Evolutionary conservation across 2,888 invertebrate genomes (phyloP).

Genomic region (Cryptophagus acutangulus): DNA sequence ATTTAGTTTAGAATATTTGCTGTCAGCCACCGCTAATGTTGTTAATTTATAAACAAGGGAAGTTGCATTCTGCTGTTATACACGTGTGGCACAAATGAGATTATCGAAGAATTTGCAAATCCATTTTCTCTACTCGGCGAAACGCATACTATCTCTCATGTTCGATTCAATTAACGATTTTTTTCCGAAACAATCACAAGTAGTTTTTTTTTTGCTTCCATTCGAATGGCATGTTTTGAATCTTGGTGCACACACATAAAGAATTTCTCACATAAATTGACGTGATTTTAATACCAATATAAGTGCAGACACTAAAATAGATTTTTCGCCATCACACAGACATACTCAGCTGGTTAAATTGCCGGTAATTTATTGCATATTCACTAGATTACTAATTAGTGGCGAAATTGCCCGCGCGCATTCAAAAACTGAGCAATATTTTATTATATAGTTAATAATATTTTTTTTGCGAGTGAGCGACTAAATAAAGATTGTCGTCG

Average conservation of each 20-base stretch:
- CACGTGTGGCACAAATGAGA: slow-evolving; percentile 14
- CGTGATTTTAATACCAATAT: background rate
- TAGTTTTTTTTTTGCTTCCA: slow-evolving; percentile 1
- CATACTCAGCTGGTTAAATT: slow-evolving; percentile 9
- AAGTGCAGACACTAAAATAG: slow-evolving; percentile 5
- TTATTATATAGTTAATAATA: slow-evolving; percentile 11
- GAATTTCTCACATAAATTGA: slow-evolving; percentile 6
- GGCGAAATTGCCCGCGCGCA: slow-evolving; percentile 2
- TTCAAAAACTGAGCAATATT: slow-evolving; percentile 1
- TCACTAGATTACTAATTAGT: slow-evolving; percentile 8
- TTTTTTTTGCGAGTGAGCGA: slow-evolving; percentile 13
- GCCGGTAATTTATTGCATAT: slow-evolving; percentile 4
- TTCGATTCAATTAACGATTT: background rate
- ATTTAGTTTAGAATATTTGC: slow-evolving; percentile 17
- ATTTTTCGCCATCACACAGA: slow-evolving; percentile 2
- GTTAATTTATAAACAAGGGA: slow-evolving; percentile 17
- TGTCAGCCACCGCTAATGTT: slow-evolving; percentile 15
- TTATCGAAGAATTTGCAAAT: no score
- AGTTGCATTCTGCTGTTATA: slow-evolving; percentile 11
- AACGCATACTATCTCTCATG: no score
- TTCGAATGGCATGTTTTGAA: no score
- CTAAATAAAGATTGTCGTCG: slow-evolving; percentile 20
- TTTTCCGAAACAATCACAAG: background rate
- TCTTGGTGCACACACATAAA: no score
- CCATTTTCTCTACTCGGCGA: no score